Evolutionary conservation across 2,113 vertebrate genomes (phyloP).

Genomic region (Murina feae): DNA sequence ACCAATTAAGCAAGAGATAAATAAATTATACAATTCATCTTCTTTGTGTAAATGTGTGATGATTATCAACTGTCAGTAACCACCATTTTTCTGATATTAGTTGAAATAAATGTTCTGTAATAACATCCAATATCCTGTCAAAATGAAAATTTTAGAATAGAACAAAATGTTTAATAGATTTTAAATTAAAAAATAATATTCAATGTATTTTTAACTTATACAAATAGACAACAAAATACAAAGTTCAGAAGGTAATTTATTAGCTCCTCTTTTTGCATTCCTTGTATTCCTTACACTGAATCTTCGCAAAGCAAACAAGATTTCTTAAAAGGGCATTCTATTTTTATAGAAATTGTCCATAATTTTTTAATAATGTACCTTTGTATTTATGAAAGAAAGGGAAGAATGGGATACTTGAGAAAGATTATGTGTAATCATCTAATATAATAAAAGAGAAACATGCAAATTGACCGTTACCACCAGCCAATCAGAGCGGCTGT

Average conservation of each 20-base stretch:
- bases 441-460: too few relatives aligned
- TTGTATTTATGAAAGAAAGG: not conserved
- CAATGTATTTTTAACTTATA: not conserved
- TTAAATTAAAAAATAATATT: not conserved
- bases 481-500: too few relatives aligned
- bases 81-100: not conserved
- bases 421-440: not conserved
- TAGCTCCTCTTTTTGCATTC: not conserved
- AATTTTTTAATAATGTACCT: not conserved
- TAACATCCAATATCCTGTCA: not conserved
- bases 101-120: not conserved
- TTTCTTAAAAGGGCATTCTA: not conserved
- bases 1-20: not conserved
- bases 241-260: not conserved
- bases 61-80: not conserved
- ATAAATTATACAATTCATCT: not conserved
- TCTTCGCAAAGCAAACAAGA: not conserved
- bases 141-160: not conserved
- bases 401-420: not conserved
- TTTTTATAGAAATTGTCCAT: not conserved
- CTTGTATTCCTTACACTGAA: not conserved
- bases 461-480: too few relatives aligned
- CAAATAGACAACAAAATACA: not conserved
- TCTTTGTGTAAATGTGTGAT: not conserved
- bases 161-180: not conserved